A percentile compares a stretch with the other conserved stretches of the same genome.
Conservation (phyloP, 2,888 invertebrate genomes). For the Acrobasis suavella region DNA sequence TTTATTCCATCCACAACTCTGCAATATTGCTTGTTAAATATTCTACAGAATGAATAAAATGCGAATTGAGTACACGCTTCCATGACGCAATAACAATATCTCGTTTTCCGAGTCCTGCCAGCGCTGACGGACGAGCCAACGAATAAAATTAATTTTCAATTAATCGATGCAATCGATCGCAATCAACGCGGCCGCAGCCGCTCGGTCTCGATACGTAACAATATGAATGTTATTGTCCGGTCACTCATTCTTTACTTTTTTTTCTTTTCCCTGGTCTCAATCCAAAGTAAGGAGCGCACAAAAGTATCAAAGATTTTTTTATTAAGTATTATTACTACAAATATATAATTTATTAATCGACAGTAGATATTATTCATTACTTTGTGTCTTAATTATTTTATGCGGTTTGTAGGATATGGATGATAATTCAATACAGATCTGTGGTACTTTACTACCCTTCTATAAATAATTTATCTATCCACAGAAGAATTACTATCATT, state of each 20-base stretch:
- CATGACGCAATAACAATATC: conserved; percentile 7
- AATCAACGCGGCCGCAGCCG: conserved; percentile 7
- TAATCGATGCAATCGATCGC: conserved; percentile 17
- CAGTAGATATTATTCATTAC: no score
- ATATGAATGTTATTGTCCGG: conserved; percentile 6
- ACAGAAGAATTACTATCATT: no score
- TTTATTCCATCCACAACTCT: no score
- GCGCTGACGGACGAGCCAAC: neutral
- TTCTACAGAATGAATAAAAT: no score
- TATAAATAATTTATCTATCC: no score
- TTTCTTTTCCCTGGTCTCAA: neutral
- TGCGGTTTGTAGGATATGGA: no score
- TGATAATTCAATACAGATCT: no score
- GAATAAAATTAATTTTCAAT: conserved; percentile 23
- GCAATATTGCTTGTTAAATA: no score
- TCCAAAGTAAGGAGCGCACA: neutral
- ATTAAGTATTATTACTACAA: no score
- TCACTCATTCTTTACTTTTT: neutral
- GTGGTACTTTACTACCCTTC: no score
- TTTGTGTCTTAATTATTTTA: no score
- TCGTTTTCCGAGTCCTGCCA: conserved; percentile 5
- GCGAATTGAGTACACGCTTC: neutral
- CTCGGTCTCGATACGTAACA: neutral
- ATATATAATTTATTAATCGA: no score
- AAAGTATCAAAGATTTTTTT: neutral